Evolutionary conservation across 2,797 vertebrate genomes (phyloP).

Genomic region (Carcharodon carcharias): DNA sequence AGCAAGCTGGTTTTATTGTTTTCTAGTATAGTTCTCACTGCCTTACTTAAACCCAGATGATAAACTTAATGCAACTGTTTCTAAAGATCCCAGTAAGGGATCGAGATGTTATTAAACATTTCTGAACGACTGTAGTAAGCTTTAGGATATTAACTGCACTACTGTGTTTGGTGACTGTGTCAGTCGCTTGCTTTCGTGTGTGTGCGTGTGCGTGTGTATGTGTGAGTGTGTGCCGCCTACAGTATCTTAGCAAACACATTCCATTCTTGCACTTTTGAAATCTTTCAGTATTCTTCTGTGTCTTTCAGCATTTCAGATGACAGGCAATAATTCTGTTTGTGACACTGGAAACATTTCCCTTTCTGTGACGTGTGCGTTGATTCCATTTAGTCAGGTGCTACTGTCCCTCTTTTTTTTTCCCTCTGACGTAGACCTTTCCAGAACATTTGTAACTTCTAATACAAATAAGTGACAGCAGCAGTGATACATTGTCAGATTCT

Average conservation of each 20-base stretch:
- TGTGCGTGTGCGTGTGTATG: constrained; percentile 48
- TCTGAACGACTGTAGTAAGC: constrained; percentile 63
- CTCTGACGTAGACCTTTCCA: constrained; percentile 61
- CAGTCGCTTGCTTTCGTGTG: constrained; percentile 64
- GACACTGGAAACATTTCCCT: constrained; percentile 66
- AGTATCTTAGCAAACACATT: constrained; percentile 67
- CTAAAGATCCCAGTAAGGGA: constrained; percentile 58
- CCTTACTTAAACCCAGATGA: constrained; percentile 74
- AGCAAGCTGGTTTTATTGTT: constrained; percentile 66
- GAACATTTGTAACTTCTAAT: constrained; percentile 75
- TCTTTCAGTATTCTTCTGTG: constrained; percentile 59
- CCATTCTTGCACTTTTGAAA: constrained; percentile 62
- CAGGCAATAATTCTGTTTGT: constrained; percentile 77
- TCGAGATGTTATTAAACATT: constrained; percentile 58
- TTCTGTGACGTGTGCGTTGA: constrained; percentile 70
- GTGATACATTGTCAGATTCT: constrained; percentile 68
- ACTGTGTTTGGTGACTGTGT: constrained; percentile 70
- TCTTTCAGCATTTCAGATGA: constrained; percentile 64
- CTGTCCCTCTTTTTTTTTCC: constrained; percentile 48
- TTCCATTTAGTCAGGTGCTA: constrained; percentile 70
- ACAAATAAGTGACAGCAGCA: constrained; percentile 66
- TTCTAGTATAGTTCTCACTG: constrained; percentile 72
- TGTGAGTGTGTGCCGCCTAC: constrained; percentile 61
- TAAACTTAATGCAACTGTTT: constrained; percentile 70
- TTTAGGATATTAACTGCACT: constrained; percentile 72